Evolutionary conservation across 1,140 invertebrate genomes (phyloP).

Genomic region (Lordiphosa mommai): DNA sequence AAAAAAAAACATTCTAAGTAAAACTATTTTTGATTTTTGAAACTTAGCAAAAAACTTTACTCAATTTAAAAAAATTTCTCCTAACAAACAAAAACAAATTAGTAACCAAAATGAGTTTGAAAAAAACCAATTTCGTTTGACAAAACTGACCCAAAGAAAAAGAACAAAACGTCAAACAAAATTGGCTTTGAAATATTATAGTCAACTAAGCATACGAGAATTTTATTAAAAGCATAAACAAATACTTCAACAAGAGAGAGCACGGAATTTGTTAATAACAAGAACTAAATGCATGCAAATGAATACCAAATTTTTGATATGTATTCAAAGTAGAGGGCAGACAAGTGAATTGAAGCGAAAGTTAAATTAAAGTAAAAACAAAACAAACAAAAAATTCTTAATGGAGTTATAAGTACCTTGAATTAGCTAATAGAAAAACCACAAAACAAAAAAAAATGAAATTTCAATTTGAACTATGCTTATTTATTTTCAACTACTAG

Average conservation of each 20-base stretch:
- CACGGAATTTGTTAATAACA: constrained; percentile 58
- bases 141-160: constrained; percentile 54
- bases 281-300: constrained; percentile 4
- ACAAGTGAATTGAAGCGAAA: constrained; percentile 4
- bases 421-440: constrained; percentile 68
- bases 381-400: constrained; percentile 30
- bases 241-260: constrained; percentile 32
- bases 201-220: too few species aligned
- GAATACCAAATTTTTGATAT: not conserved
- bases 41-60: constrained; percentile 16
- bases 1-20: not conserved
- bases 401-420: constrained; percentile 79
- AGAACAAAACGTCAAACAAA: constrained; percentile 17
- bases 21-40: not conserved
- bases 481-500: constrained; percentile 50
- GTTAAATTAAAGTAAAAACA: constrained; percentile 1
- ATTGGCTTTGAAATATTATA: constrained; percentile 39
- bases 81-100: constrained; percentile 33
- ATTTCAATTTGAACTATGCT: constrained; percentile 23
- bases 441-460: constrained; percentile 32
- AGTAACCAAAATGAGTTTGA: constrained; percentile 60
- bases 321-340: constrained; percentile 24
- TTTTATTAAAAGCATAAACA: constrained; percentile 17
- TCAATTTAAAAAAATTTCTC: constrained; percentile 35
- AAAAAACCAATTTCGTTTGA: constrained; percentile 1